Percentiles rank a stretch among this genome's conserved stretches.
These are phyloP conservation scores for Nyctibius bracteatus DNA, from an alignment of 2,113 vertebrate species.

Conservation along the genomic window DNA sequence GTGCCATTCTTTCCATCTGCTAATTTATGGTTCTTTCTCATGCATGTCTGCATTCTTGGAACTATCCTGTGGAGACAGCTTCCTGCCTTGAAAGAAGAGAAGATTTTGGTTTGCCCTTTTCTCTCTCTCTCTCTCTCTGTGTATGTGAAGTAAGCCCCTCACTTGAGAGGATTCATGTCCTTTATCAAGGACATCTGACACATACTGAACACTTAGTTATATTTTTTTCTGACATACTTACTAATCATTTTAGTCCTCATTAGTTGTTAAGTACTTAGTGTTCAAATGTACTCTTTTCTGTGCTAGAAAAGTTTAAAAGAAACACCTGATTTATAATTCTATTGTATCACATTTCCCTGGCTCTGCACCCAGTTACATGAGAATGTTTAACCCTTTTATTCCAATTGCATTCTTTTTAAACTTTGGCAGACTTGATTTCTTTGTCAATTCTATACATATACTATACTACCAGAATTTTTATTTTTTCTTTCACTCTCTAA, in stretches of 20 bases:
- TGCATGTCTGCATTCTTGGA: constrained; percentile 17
- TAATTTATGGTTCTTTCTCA: constrained; percentile 7
- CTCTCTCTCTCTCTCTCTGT: background rate
- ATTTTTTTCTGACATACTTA: background rate
- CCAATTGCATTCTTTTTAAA: background rate
- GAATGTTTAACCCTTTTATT: background rate
- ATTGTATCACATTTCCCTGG: background rate
- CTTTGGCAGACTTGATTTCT: background rate
- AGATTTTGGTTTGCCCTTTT: background rate
- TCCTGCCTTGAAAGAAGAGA: constrained; percentile 8
- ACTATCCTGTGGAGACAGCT: constrained; percentile 9
- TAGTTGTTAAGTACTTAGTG: background rate
- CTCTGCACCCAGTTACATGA: background rate
- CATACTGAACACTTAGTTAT: background rate
- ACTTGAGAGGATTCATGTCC: background rate
- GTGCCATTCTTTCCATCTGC: constrained; percentile 1
- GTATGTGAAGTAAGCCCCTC: background rate
- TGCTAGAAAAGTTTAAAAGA: background rate
- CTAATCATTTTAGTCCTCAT: background rate
- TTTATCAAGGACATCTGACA: background rate
- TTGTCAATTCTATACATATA: background rate
- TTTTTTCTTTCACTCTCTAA: background rate
- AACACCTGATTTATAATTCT: constrained; percentile 15
- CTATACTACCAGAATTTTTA: background rate
- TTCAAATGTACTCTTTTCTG: background rate